Base-by-base conservation (phyloP, 2,888 invertebrate genomes). In the Eledona agricola region DNA sequence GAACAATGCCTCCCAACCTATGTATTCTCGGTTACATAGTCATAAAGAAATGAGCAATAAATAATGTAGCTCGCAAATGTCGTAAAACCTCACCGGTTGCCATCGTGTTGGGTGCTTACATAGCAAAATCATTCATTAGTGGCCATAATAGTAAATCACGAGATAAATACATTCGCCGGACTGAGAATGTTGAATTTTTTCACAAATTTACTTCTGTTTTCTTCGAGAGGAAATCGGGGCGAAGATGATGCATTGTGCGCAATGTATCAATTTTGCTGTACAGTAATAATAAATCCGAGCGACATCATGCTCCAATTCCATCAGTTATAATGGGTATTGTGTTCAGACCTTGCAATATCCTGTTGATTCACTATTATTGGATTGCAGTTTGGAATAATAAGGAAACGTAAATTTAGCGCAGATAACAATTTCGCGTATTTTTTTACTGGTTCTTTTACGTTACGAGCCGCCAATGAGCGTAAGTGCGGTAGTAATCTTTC, bases 61-160 rank as follows among this genome's bases (percentile, higher is more conserved):
- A 68, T 68, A 67, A 68, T 62, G 59, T 52, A 26, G 62, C 64
- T 66, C 63, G 59, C 64, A 64, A 64, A 64, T 64, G 64, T 64
- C 64, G 64, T 34, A 58, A 57, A 57, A 49, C 60, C 58, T 62
- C 54, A 62, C 62, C 63, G 63, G 54, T 58, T 59, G 58, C 60
- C 55, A 63, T 62, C 57, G 50, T 57, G 52, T 51, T 52, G 54
- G 58, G 56, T 58, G 57, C 59, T 63, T 60, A 58, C 57, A 54
- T 47, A 43, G 60, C 61, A 63, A 66, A 65, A 65, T 66, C 63
- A 59, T 65, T 65, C 66, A 66, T 66, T 66, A 66, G 63, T 57
- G 62, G 55, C 64, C 56, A 62, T 64, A 65, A 65, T 62, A 65
- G 62, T 66, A 66, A 66, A 66, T 66, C 64, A 64, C n/a, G n/a